Evolutionary conservation across 2,888 invertebrate species (phyloP), one percentile per base, ranked within the genome.

Genomic region (Brenthis ino): DNA sequence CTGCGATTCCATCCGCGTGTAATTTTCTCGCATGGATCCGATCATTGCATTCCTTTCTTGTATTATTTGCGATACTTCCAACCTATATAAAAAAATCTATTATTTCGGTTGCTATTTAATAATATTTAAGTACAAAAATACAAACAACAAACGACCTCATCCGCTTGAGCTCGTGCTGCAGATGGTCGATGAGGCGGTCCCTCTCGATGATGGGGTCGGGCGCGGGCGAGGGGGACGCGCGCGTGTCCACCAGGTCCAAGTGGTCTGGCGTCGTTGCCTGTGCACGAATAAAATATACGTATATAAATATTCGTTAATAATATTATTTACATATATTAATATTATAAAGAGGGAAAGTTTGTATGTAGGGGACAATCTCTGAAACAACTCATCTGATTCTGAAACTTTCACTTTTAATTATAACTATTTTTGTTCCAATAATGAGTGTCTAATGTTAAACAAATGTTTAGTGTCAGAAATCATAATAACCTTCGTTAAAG

Each of bases 131-230:
- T 57, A 28, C 6, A 51, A 50, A 8, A 13, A n/a, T 28, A 48
- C 16, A 13, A 54, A 57, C 11, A 13, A 24, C 11, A n/a, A 13
- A 65, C 74, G 80, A 95, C 93, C 95, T 94, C 82, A 96, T 94
- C 74, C 96, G 93, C 71, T 95, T 94, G 70, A 97, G 92, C 85
- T 97, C 97, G 74, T 95, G 95, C 83, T 96, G 96, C 75, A 98
- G 93, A 80, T 97, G 96, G 72, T 96, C 96, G 74, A 98, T 97
- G 56, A 97, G 91, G 70, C 95, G 93, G 84, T 97, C 97, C 68
- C 97, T 83, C 79, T 95, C 95, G 11, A 93, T 82, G 12, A 95
- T 80, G 1, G 94, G 91, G 82, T 88, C 88, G 70, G 88, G 86
- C 76, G 88, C 84, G 76, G 86, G 93, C 5, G 88, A 89, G 0